Evolutionary conservation across 2,113 vertebrate genomes (phyloP), one percentile per base, ranked within the genome.

Genomic region (Pomatorhinus ruficollis): DNA sequence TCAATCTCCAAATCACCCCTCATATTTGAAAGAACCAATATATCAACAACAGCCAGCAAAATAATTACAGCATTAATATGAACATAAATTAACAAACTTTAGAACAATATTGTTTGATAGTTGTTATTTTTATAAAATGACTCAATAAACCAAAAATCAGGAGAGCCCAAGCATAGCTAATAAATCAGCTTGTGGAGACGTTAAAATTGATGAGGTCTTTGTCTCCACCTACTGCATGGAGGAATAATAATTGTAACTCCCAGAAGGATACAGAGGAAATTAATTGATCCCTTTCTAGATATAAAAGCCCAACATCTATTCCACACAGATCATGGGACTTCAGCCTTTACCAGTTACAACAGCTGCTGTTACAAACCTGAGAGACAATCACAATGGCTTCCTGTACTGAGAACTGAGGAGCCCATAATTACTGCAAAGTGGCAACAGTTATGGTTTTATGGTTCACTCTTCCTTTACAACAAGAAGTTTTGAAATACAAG

Each of bases 191-290:
- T 59, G 49, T 31, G 15, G 35, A 77, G n/a, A 80, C n/a, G 45
- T 44, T 44, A 72, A 83, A 83, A 90, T 97, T 96, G 40, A 61
- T 74, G 61, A 95, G 87, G 97, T 97, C 95, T 97, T 96, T 97
- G 97, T 97, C 96, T 97, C 97, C 97, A 95, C 83, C 97, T 97
- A 89, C 94, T 96, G 97, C 54, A 64, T 69, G 90, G 66, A 96
- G 77, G 33, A 97, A 90, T 93, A 95, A 65, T 69, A 74, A 49
- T 65, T 37, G 1, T 56, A 91, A 60, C 47, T 87, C 45, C 69
- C 53, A 71, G 40, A 66, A 42, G 57, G 57, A 56, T 24, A 31
- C 20, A 65, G 35, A 63, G 24, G 21, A 76, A 84, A 52, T 53
- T 28, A 77, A 11, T 28, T 28, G 56, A 69, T n/a, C 64, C 6